These are phyloP conservation scores for Lapara coniferarum DNA, from an alignment of 2,888 invertebrate genomes.

Conservation along the genomic window DNA sequence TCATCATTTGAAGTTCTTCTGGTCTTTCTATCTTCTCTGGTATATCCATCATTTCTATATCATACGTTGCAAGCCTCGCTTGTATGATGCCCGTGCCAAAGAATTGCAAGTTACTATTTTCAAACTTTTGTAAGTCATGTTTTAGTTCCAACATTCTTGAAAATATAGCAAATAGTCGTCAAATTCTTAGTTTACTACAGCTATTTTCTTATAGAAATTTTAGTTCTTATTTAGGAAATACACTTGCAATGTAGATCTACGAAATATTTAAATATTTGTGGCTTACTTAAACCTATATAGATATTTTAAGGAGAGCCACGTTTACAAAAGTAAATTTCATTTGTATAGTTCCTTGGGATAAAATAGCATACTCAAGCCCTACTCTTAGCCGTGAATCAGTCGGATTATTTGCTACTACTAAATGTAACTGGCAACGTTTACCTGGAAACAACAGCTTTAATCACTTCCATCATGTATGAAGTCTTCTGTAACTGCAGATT, in stretches of 20 bases:
- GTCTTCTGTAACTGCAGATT: conserved; percentile 70
- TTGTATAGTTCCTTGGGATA: too few relatives aligned
- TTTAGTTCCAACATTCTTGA: conserved; percentile 66
- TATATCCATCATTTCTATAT: conserved; percentile 52
- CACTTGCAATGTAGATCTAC: too few relatives aligned
- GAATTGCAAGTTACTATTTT: conserved; percentile 54
- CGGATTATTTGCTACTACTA: too few relatives aligned
- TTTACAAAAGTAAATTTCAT: too few relatives aligned
- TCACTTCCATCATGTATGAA: conserved; percentile 47
- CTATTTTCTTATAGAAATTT: too few relatives aligned
- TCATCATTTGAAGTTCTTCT: conserved; percentile 41
- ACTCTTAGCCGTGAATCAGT: too few relatives aligned
- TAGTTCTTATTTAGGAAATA: too few relatives aligned
- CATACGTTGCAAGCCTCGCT: conserved; percentile 51
- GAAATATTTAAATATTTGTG: too few relatives aligned
- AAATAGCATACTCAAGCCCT: too few relatives aligned
- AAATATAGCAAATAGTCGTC: conserved; percentile 8
- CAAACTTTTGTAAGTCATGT: conserved; percentile 54
- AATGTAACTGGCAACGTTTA: conserved; percentile 30
- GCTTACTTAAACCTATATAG: too few relatives aligned
- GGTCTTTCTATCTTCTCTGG: conserved; percentile 45
- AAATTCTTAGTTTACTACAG: too few relatives aligned
- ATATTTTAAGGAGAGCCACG: too few relatives aligned
- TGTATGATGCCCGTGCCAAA: conserved; percentile 52
- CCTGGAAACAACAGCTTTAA: conserved; percentile 57